Conservation (phyloP, 2,888 invertebrate species). For the Diadegma fenestrale region DNA sequence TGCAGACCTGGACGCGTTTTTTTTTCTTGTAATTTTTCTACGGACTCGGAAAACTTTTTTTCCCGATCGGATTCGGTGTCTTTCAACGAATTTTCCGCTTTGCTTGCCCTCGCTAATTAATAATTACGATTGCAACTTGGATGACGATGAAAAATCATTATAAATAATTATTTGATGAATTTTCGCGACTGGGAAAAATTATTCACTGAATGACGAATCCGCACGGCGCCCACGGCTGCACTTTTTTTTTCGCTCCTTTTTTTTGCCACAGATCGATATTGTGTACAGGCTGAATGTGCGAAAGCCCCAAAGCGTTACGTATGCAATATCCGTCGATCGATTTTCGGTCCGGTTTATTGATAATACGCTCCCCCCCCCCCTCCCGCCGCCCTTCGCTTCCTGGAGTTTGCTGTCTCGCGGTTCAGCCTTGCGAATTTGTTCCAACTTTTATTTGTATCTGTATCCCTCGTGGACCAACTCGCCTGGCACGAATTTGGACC, state of each 20-base stretch:
- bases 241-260: constrained; percentile 4
- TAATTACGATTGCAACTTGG: neutral
- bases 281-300: neutral
- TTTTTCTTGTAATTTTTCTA: constrained; percentile 2
- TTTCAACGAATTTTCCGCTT: neutral
- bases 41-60: neutral
- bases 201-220: neutral
- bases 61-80: neutral
- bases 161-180: neutral
- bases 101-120: neutral
- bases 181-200: neutral
- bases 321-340: constrained; percentile 70
- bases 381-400: neutral
- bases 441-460: constrained; percentile 3
- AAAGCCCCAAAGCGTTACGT: constrained; percentile 52
- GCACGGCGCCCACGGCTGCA: neutral
- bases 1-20: constrained; percentile 18
- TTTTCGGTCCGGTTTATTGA: constrained; percentile 68
- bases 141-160: neutral
- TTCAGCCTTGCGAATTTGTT: constrained; percentile 44
- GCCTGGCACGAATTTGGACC: neutral
- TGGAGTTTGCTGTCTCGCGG: constrained; percentile 62
- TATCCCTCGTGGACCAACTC: neutral
- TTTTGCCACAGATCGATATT: constrained; percentile 22
- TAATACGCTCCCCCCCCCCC: constrained; percentile 44